Percentiles rank a stretch among this genome's conserved stretches.
phyloP scores from a whole-genome alignment of 1,140 invertebrate genomes.

The Trypoxylus dichotomus region DNA sequence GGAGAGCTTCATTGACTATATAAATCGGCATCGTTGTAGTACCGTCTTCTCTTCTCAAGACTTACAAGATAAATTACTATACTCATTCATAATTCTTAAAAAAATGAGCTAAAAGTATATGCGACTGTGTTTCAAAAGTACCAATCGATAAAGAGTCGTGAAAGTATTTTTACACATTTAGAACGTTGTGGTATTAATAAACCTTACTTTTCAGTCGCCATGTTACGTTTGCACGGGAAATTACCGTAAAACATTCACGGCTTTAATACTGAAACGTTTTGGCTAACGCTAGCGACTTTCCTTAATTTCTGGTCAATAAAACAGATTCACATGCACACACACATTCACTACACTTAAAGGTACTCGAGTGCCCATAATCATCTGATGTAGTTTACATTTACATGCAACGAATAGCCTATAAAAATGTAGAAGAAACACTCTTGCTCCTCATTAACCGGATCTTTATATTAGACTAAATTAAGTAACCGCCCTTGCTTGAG shows the following conservation, averaged over 20 bases:
- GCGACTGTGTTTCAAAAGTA: conserved; percentile 2
- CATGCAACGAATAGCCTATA: background rate
- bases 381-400: background rate
- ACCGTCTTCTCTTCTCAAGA: background rate
- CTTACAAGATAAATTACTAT: background rate
- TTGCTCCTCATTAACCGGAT: background rate
- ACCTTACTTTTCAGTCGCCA: background rate
- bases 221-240: background rate
- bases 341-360: background rate
- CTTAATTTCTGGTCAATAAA: background rate
- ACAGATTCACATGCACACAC: background rate
- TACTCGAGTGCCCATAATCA: background rate
- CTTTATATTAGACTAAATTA: background rate
- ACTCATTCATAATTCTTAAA: background rate
- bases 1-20: too few relatives aligned
- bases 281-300: background rate
- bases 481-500: too few relatives aligned
- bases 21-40: too few relatives aligned
- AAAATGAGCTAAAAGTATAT: background rate
- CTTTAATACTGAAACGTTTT: conserved; percentile 1
- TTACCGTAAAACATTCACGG: conserved; percentile 8
- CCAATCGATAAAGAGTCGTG: conserved; percentile 12
- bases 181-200: conserved; percentile 14
- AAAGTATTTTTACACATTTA: background rate
- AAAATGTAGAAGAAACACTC: background rate